Evolutionary conservation across 2,797 vertebrate genomes (phyloP), one percentile per base, ranked within the genome.

Genomic region (Pyrocephalus nanus): DNA sequence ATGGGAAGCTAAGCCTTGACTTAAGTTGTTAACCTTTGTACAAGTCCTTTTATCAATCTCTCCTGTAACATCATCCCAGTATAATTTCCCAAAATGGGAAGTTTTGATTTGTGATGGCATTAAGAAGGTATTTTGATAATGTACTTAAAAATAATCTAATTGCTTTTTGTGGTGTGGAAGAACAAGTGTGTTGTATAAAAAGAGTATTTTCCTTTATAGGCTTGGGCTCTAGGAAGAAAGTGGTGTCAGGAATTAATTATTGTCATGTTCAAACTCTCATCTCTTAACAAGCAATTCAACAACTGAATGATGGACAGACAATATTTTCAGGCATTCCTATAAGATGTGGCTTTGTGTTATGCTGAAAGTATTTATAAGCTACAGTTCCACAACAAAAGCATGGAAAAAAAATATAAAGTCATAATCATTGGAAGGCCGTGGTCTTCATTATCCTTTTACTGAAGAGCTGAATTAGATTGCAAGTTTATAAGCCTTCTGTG

Each of bases 1-100:
- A 87, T 65, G 50, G 27, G 47, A 86, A 89, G 61, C 73, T 90
- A 80, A 95, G 82, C 82, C 57, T 86, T 92, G 82, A 94, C 90
- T 81, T 80, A 69, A 75, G 85, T 75, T 91, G 74, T 87, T 89
- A 89, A 84, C 53, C 69, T 92, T 92, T 64, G 50, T 88, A 43
- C 78, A 86, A 86, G 74, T 67, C 15, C 1, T 57, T 1, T 87
- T 89, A 80, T 77, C 62, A 81, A 19, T 77, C 43, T 27, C 20
- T 91, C 22, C 70, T 73, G 42, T 64, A 79, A 60, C 38, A 57
- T 67, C 38, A 57, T 67, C 38, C 38, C 11, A 29, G 34, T 57
- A 38, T 80, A 77, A 40, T 50, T 67, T 67, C n/a, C 32, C 50
- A 48, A 87, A 93, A 67, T 32, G 5, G 18, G 38, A 77, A 26